Base-by-base conservation (phyloP, 2,888 invertebrate species). In the Drosophila neutralis region DNA sequence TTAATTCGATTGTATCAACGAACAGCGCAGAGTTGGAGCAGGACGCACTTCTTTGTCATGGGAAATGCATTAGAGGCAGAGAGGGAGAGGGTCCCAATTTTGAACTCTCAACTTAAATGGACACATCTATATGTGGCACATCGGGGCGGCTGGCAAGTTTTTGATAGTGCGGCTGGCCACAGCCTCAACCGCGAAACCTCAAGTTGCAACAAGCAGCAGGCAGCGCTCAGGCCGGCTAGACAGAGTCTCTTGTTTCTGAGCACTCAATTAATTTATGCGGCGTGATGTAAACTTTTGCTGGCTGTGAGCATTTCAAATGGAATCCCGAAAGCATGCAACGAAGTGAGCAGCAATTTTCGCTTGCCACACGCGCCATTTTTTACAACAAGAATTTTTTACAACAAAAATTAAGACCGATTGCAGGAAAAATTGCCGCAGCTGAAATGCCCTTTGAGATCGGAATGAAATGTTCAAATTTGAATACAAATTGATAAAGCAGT, bases 1-100 rank as follows among this genome's bases (percentile, higher is more conserved):
- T 87, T 88, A 87, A 87, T 88, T 87, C 89, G 88, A 88, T 87
- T 83, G 87, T 82, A 80, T 75, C 85, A 76, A 69, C 65, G 65
- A 71, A 65, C 56, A 64, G 29, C 4, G 15, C 7, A 45, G 21
- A 4, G 45, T 45, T 24, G 24, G 29, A n/a, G 35, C 48, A 42
- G 36, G 27, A 48, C 11, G 54, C 75, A 61, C 48, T 61, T 61
- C 60, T 62, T 61, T 56, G 29, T 40, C 57, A 57, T 86, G 80
- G 77, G 86, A 88, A 87, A 82, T 86, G 80, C 86, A 86, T 88
- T 87, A 83, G 78, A 48, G 60, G 45, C 36, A 49, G 33, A 45
- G 15, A 4, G 21, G 42, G 40, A 11, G 21, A 52, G 63, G 61
- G 27, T 33, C 35, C 24, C 15, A 49, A 6, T 13, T n/a, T 29